Evolutionary conservation across 1,140 invertebrate genomes (phyloP).

Genomic region (Leptopilina clavipes): DNA sequence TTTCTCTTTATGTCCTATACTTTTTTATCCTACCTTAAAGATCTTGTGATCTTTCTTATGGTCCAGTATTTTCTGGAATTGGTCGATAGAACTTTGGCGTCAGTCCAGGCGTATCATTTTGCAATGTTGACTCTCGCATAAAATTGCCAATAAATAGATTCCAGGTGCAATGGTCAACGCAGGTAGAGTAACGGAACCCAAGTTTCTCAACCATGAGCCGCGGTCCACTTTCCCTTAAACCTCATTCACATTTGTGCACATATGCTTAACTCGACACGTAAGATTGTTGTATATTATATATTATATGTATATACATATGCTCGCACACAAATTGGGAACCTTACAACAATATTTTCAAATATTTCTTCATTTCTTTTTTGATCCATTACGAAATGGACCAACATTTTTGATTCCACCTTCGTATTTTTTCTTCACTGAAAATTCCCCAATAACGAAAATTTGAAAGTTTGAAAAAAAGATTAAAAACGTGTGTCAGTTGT

Average conservation of each 20-base stretch:
- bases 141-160: constrained; percentile 57
- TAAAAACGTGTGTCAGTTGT: no score
- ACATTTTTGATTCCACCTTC: background rate
- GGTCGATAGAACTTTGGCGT: constrained; percentile 27
- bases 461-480: no score
- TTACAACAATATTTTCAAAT: background rate
- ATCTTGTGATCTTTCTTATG: background rate
- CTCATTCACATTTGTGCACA: constrained; percentile 55
- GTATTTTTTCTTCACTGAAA: no score
- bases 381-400: background rate
- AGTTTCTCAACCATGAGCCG: constrained; percentile 63
- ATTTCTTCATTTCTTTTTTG: background rate
- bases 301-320: background rate
- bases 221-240: constrained; percentile 70
- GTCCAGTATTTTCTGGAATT: constrained; percentile 7
- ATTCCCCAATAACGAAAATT: no score
- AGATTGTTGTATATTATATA: background rate
- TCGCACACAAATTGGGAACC: background rate
- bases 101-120: constrained; percentile 53
- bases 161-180: constrained; percentile 49
- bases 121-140: constrained; percentile 46
- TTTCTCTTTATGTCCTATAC: background rate
- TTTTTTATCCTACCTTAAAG: no score
- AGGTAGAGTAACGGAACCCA: constrained; percentile 51
- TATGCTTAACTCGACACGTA: constrained; percentile 34